Evolutionary conservation across 2,113 vertebrate genomes (phyloP).

Genomic region (Pterocles burchelli): DNA sequence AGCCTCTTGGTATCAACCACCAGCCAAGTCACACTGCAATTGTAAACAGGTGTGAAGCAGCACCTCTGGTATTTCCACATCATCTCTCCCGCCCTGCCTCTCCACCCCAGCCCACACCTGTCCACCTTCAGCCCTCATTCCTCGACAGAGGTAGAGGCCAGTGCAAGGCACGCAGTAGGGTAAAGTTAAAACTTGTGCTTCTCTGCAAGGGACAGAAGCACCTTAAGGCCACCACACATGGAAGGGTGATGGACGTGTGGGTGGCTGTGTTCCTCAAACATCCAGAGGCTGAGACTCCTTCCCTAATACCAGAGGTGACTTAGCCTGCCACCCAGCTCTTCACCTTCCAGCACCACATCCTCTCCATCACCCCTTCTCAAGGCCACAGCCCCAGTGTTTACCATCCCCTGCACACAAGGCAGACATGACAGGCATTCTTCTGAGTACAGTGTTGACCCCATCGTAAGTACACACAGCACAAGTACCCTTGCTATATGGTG

Average conservation of each 20-base stretch:
- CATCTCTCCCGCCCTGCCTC: accelerated
- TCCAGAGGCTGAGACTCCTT: background rate
- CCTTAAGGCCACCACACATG: background rate
- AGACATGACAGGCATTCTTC: background rate
- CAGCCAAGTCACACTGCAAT: background rate
- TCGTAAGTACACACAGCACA: background rate
- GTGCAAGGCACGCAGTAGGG: background rate
- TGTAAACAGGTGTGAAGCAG: accelerated
- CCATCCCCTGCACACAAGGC: accelerated
- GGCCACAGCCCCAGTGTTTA: background rate
- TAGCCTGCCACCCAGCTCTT: background rate
- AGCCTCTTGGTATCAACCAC: background rate
- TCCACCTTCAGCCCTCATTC: background rate
- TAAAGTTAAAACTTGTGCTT: background rate
- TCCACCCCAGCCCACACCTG: background rate
- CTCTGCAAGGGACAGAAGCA: background rate
- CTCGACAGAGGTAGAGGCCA: background rate
- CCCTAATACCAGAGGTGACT: background rate
- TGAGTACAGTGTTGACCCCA: background rate
- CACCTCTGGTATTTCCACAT: accelerated
- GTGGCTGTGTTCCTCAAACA: background rate
- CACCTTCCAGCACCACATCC: background rate
- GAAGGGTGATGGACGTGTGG: background rate
- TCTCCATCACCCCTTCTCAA: background rate
- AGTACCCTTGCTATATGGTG: background rate